Percentiles rank a stretch among this genome's conserved stretches.
Conservation (phyloP, 2,797 vertebrate species). For the Alfaro cultratus region DNA sequence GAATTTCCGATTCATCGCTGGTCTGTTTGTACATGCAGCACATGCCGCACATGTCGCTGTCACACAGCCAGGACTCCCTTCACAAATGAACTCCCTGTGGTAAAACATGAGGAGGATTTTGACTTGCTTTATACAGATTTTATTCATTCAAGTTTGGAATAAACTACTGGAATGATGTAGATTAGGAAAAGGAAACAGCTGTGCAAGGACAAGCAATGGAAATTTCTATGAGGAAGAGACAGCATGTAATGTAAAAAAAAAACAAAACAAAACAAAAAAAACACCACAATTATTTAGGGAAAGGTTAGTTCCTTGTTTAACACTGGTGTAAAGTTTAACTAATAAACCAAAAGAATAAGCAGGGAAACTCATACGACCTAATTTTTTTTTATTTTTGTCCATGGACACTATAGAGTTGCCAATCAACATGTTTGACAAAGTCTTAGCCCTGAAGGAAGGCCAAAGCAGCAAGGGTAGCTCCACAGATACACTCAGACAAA, state of each 20-base stretch:
- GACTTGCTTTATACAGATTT: conserved; percentile 11
- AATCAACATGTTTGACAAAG: conserved; percentile 36
- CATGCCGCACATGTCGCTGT: conserved; percentile 62
- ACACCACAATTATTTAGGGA: conserved; percentile 10
- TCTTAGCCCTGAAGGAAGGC: conserved; percentile 11
- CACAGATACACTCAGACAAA: conserved; percentile 5
- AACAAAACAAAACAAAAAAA: too few species aligned
- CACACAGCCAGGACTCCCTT: conserved; percentile 47
- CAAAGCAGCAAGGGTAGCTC: conserved; percentile 17
- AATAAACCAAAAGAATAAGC: conserved; percentile 21
- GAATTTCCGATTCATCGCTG: conserved; percentile 60
- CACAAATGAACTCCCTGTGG: conserved; percentile 41
- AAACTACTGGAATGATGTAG: conserved; percentile 1
- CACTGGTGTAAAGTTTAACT: conserved; percentile 25
- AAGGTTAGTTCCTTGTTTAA: conserved; percentile 32
- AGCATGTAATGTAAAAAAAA: conserved; percentile 32
- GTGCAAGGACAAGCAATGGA: conserved; percentile 18
- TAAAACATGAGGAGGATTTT: conserved; percentile 12
- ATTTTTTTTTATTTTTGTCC: neutral
- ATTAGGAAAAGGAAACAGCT: conserved; percentile 13
- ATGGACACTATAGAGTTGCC: conserved; percentile 10
- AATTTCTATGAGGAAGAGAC: conserved; percentile 21
- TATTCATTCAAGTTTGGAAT: conserved; percentile 2
- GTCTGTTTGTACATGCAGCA: conserved; percentile 57
- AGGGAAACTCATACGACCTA: conserved; percentile 37